Conservation (phyloP, 2,113 vertebrate genomes). For the Lagopus leucura region DNA sequence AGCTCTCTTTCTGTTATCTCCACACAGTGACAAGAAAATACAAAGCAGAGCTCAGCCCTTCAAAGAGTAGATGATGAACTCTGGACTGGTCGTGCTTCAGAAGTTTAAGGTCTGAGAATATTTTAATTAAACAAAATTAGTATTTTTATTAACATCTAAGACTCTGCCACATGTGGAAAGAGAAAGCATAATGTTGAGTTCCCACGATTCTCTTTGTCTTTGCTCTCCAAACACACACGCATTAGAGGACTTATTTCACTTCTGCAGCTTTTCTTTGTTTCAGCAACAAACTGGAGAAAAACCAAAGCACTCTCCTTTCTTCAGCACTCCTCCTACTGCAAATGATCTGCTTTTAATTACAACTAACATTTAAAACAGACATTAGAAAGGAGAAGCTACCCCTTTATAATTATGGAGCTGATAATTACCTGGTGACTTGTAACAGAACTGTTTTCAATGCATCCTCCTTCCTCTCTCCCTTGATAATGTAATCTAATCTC, state of each 20-base stretch:
- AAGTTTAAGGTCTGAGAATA: neutral
- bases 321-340: neutral
- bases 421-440: conserved; percentile 75
- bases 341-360: conserved; percentile 69
- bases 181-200: neutral
- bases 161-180: neutral
- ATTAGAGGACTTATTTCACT: neutral
- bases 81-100: neutral
- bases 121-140: neutral
- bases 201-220: neutral
- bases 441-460: conserved; percentile 58
- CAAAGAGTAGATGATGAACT: neutral
- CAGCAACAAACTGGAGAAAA: conserved; percentile 3
- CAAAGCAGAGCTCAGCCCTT: neutral
- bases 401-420: conserved; percentile 68
- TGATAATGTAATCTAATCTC: conserved; percentile 77
- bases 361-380: conserved; percentile 67
- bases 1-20: neutral
- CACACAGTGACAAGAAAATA: neutral
- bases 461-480: conserved; percentile 69
- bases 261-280: conserved; percentile 32
- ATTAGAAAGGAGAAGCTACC: conserved; percentile 62
- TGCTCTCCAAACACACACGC: neutral
- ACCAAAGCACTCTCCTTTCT: neutral
- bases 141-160: neutral